Percentiles rank a stretch among this genome's conserved stretches.
Evolutionary conservation across 2,113 vertebrate genomes (phyloP).

Genomic region (Meleagris gallopavo): DNA sequence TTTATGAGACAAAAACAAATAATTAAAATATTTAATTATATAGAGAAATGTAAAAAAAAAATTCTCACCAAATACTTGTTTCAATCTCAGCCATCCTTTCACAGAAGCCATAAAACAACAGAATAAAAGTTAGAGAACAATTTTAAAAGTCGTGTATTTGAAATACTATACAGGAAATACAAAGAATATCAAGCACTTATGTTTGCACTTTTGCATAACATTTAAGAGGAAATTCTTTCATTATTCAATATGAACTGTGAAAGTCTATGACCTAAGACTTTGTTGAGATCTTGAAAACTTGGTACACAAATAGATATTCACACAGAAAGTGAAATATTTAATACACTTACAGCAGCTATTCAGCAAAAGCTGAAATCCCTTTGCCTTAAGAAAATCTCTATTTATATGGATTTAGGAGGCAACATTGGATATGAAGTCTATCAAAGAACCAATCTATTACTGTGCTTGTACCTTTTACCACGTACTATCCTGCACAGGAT

Average conservation of each 20-base stretch:
- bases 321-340: neutral
- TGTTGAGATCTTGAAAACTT: neutral
- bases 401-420: neutral
- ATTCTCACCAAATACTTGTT: neutral
- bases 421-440: neutral
- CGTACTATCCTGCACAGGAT: neutral
- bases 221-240: conserved; percentile 5
- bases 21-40: neutral
- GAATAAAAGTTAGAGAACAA: neutral
- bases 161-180: neutral
- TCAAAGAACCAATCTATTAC: neutral
- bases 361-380: neutral
- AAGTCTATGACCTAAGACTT: neutral
- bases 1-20: neutral
- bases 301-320: neutral
- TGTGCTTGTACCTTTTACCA: neutral
- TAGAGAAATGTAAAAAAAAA: neutral
- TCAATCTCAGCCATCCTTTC: neutral
- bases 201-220: neutral
- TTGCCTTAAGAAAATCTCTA: neutral
- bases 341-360: neutral
- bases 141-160: neutral
- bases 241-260: neutral
- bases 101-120: neutral
- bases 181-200: conserved; percentile 1